Evolutionary conservation across 2,113 vertebrate species (phyloP).

Genomic region (Thalassoma bifasciatum): DNA sequence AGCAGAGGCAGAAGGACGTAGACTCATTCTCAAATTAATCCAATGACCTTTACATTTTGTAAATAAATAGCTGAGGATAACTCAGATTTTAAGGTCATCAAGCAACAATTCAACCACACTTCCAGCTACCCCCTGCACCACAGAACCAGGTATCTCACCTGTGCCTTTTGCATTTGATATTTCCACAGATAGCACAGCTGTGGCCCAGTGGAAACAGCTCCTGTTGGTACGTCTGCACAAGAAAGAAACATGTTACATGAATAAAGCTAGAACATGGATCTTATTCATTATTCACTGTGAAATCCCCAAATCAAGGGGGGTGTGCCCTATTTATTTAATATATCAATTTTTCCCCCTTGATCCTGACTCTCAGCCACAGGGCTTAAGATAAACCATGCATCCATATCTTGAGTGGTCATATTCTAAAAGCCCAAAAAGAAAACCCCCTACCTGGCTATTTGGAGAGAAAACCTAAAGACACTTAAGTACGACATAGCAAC

Average conservation of each 20-base stretch:
- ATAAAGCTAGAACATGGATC: background rate
- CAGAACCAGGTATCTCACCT: slow-evolving; percentile 81
- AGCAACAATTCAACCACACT: background rate
- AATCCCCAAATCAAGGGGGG: background rate
- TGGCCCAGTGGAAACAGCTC: slow-evolving; percentile 93
- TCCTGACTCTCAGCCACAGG: too few relatives aligned
- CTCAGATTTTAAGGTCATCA: background rate
- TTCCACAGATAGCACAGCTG: slow-evolving; percentile 96
- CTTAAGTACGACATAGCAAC: too few relatives aligned
- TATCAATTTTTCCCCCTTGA: too few relatives aligned
- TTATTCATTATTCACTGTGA: background rate
- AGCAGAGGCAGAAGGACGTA: background rate
- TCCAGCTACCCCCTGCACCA: background rate
- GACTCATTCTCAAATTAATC: background rate
- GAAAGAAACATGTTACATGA: background rate
- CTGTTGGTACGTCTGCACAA: slow-evolving; percentile 85
- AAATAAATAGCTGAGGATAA: background rate
- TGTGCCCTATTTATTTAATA: background rate
- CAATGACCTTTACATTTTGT: background rate
- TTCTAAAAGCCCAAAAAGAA: too few relatives aligned
- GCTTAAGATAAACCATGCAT: too few relatives aligned
- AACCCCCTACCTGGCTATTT: too few relatives aligned
- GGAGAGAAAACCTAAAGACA: too few relatives aligned
- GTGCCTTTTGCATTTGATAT: slow-evolving; percentile 96
- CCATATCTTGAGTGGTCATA: background rate